Evolutionary conservation across 92 coral and sea anemone species (phyloP), one percentile per base, ranked within the genome.

Genomic region (Paragorgia papillata): DNA sequence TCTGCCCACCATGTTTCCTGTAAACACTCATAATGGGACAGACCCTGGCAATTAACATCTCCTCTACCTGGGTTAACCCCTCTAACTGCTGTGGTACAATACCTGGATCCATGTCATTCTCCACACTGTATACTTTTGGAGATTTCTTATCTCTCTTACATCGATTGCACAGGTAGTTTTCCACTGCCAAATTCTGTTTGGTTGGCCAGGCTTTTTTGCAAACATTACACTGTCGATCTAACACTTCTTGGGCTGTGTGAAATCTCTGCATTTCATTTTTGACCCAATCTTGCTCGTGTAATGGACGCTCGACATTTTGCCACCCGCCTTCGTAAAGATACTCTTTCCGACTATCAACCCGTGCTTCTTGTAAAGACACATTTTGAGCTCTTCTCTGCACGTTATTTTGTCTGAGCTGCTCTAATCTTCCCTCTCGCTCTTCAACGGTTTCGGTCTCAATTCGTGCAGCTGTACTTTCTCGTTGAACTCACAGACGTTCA

Each of bases 1-100:
- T 61, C 20, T 41, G 73, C 19, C 85, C 85, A n/a, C 85, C 85
- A 50, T 81, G 85, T 54, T 81, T 81, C 71, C 76, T 71, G 49
- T 62, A 79, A 14, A 81, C 85, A 59, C 51, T 17, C 46, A 74
- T 53, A 20, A 71, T 82, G 7, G 86, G 82, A 13, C 84, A 73
- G 10, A 75, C 51, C 32, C 84, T 78, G 3, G 88, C 84, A 43
- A 84, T 84, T 0, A 79, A 66, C 88, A 84, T 84, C 37, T 65
- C 73, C 48, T 65, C 73, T 65, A 65, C 20, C 53, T 65, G 73
- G 33, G 73, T 34, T 43, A 65, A 39, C 32, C 53, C 53, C 32
- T 31, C 18, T 12, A 61, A 19, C 15, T 39, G 53, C 20, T 66
- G 62, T 6, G 84, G 80, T 40, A 80, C 79, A 22, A 44, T 9